These are phyloP conservation scores for Acholoe squamosa DNA, from an alignment of 2,888 invertebrate genomes.

Conservation along the genomic window DNA sequence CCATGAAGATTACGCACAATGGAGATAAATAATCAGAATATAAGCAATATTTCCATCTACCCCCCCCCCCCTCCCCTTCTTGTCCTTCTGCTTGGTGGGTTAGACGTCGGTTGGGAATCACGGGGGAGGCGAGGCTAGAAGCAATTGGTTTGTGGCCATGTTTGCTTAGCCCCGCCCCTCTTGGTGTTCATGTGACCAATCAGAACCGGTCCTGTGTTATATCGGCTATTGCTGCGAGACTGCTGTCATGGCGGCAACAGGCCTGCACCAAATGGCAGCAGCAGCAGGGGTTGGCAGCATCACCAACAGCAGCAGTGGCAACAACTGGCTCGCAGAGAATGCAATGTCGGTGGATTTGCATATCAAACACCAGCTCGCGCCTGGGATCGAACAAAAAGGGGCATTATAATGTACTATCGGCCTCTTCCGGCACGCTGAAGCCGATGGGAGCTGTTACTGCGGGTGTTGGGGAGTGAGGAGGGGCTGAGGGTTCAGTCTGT, in stretches of 20 bases:
- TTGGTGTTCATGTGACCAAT: neutral
- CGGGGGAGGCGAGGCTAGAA: neutral
- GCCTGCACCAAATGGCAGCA: slow-evolving; percentile 34
- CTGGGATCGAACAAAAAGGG: slow-evolving; percentile 47
- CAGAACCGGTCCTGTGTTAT: neutral
- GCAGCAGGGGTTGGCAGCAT: neutral
- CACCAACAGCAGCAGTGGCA: slow-evolving; percentile 17
- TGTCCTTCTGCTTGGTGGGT: too few species aligned
- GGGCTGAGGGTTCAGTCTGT: neutral
- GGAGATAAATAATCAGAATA: slow-evolving; percentile 33
- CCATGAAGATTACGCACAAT: slow-evolving; percentile 23
- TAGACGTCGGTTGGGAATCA: neutral
- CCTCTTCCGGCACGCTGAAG: slow-evolving; percentile 53
- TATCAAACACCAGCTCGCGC: slow-evolving; percentile 34
- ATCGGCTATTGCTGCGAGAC: slow-evolving; percentile 20
- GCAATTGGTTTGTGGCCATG: slow-evolving; percentile 38
- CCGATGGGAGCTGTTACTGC: slow-evolving; percentile 6
- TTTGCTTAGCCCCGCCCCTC: slow-evolving; percentile 12
- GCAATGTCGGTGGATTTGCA: slow-evolving; percentile 43
- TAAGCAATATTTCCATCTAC: neutral
- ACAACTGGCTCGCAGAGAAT: slow-evolving; percentile 28
- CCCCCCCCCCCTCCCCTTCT: neutral
- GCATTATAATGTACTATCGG: slow-evolving; percentile 58
- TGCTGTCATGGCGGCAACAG: slow-evolving; percentile 50
- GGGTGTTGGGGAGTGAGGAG: neutral